These are phyloP conservation scores for Tenebrosternarchus preto DNA, from an alignment of 2,113 vertebrate genomes.

Conservation along the genomic window DNA sequence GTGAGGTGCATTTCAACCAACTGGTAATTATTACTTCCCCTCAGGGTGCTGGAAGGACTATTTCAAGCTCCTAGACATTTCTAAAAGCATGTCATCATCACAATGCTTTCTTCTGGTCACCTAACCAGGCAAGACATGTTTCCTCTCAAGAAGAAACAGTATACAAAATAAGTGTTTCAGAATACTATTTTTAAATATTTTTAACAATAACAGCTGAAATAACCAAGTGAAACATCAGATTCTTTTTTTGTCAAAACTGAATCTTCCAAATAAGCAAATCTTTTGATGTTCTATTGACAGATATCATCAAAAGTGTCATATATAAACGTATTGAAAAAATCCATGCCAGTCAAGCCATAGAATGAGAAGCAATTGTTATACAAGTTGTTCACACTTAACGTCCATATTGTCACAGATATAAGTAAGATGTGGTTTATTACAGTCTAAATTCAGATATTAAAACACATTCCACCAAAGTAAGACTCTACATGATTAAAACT, in stretches of 20 bases:
- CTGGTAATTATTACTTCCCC: conserved; percentile 6
- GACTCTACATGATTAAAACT: too few species aligned
- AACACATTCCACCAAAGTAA: too few species aligned
- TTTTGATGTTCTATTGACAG: neutral
- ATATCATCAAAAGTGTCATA: neutral
- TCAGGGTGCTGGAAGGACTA: neutral
- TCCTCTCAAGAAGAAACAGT: neutral
- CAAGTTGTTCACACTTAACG: too few species aligned
- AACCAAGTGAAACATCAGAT: neutral
- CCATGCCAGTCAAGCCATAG: too few species aligned
- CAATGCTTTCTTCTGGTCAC: neutral
- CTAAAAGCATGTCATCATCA: neutral
- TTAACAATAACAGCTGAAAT: neutral
- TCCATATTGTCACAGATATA: too few species aligned
- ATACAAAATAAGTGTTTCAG: neutral
- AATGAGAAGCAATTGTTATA: too few species aligned
- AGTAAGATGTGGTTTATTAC: too few species aligned
- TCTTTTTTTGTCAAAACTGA: neutral
- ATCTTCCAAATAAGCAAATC: neutral
- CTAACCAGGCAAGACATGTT: conserved; percentile 7
- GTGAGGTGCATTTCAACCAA: neutral
- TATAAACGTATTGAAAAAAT: too few species aligned
- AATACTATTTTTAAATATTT: neutral
- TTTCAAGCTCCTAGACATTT: conserved; percentile 4
- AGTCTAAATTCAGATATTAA: too few species aligned